Evolutionary conservation across 2,888 invertebrate genomes (phyloP).

Genomic region (Portevinia maculata): DNA sequence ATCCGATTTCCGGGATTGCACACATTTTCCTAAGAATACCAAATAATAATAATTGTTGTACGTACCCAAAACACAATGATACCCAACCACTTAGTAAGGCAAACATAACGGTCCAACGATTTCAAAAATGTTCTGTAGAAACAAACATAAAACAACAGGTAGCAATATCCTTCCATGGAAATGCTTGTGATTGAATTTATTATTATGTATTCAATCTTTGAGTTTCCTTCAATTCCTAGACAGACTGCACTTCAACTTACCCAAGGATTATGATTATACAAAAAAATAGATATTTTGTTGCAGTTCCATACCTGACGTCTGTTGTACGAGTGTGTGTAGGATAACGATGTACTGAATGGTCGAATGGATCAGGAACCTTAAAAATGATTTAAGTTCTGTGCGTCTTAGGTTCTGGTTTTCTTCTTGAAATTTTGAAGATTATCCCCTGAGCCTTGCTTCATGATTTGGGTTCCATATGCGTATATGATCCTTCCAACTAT

Average conservation of each 20-base stretch:
- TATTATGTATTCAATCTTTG: not conserved
- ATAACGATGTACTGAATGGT: too few species aligned
- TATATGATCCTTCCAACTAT: conserved; percentile 14
- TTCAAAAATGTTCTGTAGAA: too few species aligned
- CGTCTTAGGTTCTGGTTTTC: not conserved
- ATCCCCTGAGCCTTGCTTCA: conserved; percentile 27
- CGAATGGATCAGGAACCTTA: not conserved
- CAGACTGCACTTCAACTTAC: too few species aligned
- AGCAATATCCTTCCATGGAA: not conserved
- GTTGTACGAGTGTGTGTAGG: too few species aligned
- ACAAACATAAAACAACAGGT: conserved; percentile 1
- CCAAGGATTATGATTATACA: not conserved
- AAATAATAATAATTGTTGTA: too few species aligned
- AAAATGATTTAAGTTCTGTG: not conserved
- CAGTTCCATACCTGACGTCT: not conserved
- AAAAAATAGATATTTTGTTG: not conserved
- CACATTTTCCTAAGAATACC: conserved; percentile 1
- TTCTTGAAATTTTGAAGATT: conserved; percentile 15
- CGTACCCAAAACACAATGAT: not conserved
- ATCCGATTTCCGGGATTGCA: not conserved
- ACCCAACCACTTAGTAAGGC: not conserved
- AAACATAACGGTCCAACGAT: not conserved
- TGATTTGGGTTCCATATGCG: conserved; percentile 14
- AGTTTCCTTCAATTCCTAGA: too few species aligned
- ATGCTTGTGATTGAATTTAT: not conserved